These are phyloP conservation scores for Peromyscus melanophrys DNA, from an alignment of 2,797 vertebrate genomes.

Conservation along the genomic window DNA sequence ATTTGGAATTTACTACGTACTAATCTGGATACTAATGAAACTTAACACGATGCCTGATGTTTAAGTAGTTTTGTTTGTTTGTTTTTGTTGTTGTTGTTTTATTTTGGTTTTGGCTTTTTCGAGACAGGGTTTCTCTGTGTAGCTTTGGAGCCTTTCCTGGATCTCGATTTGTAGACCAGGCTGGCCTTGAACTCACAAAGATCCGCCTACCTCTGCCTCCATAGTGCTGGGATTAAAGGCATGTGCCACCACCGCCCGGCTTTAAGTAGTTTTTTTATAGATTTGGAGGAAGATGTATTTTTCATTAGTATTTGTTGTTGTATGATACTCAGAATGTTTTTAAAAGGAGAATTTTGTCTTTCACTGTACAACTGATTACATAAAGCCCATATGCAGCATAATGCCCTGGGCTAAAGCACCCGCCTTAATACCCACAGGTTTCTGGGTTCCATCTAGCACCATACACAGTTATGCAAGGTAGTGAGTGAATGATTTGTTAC, in stretches of 20 bases:
- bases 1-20: neutral
- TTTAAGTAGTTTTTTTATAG: neutral
- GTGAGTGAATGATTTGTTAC: neutral
- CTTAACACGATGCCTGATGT: neutral
- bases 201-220: no score
- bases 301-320: constrained; percentile 15
- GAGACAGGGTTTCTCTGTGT: no score
- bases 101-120: no score
- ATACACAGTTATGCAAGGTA: no score
- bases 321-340: neutral
- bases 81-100: no score
- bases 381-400: neutral
- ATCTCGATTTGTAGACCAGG: no score
- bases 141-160: no score
- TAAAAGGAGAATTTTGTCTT: neutral
- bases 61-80: neutral
- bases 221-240: no score
- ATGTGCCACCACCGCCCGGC: no score
- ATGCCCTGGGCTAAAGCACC: neutral
- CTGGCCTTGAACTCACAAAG: no score
- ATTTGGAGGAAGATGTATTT: neutral
- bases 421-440: no score
- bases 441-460: neutral
- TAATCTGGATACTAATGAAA: neutral
- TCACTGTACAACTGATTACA: constrained; percentile 1